phyloP scores from a whole-genome alignment of 2,888 invertebrate genomes.

The Pristionchus arcanus region DNA sequence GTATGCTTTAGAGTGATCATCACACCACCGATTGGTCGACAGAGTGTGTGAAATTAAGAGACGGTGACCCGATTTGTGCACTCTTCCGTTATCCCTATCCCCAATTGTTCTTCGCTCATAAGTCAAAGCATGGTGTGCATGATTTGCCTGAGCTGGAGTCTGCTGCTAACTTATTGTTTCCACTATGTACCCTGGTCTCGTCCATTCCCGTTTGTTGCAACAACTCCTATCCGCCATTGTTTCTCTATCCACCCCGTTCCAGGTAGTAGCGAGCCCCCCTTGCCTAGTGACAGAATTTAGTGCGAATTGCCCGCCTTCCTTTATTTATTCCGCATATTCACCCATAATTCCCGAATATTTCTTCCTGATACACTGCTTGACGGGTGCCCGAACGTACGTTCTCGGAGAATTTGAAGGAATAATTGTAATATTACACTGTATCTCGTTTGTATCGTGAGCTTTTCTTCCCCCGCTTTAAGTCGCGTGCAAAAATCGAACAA shows the following conservation, averaged over 20 bases:
- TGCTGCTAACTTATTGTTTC: background rate
- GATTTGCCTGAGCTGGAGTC: too few relatives aligned
- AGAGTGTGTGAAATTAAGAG: too few relatives aligned
- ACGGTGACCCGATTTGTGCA: too few relatives aligned
- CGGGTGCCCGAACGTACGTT: background rate
- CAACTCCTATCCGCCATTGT: background rate
- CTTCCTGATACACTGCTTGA: background rate
- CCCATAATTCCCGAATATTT: background rate
- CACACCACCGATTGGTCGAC: too few relatives aligned
- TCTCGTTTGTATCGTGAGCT: background rate
- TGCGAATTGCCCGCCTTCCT: background rate
- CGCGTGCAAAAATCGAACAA: constrained; percentile 24
- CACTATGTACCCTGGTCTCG: background rate
- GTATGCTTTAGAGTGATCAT: too few relatives aligned
- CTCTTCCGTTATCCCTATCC: too few relatives aligned
- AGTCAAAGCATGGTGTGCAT: too few relatives aligned
- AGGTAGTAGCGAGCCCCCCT: background rate
- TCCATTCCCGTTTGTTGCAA: background rate
- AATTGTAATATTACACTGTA: background rate
- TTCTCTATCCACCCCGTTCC: background rate
- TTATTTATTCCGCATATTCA: background rate
- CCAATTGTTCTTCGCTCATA: too few relatives aligned
- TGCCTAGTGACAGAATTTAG: constrained; percentile 38
- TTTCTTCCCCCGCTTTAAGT: background rate
- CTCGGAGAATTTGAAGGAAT: background rate